Conservation (phyloP, 2,797 vertebrate genomes). For the Vireo griseus region DNA sequence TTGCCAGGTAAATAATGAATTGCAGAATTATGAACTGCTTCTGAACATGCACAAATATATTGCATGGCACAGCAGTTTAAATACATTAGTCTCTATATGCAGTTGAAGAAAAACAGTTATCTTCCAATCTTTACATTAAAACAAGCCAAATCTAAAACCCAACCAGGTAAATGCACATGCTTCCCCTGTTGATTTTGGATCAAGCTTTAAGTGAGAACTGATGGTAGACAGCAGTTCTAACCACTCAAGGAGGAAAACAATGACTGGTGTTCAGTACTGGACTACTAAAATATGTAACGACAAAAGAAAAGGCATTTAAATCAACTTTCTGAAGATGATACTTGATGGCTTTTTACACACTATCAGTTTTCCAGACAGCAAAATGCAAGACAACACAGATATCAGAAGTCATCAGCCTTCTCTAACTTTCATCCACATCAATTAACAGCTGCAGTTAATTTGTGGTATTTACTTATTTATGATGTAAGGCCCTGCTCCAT, state of each 20-base stretch:
- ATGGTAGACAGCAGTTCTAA: background rate
- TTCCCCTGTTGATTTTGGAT: slow-evolving; percentile 7
- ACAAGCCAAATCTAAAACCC: background rate
- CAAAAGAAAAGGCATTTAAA: background rate
- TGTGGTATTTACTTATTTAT: background rate
- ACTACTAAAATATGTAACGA: background rate
- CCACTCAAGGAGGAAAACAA: background rate
- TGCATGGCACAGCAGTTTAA: background rate
- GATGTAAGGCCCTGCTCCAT: background rate
- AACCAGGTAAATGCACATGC: background rate
- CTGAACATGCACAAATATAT: background rate
- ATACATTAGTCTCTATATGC: background rate
- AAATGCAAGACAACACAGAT: background rate
- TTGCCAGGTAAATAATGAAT: slow-evolving; percentile 21
- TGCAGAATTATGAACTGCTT: background rate
- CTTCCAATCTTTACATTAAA: background rate
- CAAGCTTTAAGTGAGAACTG: slow-evolving; percentile 1
- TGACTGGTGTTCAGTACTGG: background rate
- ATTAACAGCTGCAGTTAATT: background rate
- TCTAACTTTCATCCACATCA: background rate
- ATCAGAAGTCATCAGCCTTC: background rate
- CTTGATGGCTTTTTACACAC: background rate
- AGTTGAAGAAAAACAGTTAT: background rate
- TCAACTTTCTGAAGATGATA: background rate
- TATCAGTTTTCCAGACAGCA: background rate